These are phyloP conservation scores for Volucella inanis DNA, from an alignment of 2,888 invertebrate genomes.

Conservation along the genomic window DNA sequence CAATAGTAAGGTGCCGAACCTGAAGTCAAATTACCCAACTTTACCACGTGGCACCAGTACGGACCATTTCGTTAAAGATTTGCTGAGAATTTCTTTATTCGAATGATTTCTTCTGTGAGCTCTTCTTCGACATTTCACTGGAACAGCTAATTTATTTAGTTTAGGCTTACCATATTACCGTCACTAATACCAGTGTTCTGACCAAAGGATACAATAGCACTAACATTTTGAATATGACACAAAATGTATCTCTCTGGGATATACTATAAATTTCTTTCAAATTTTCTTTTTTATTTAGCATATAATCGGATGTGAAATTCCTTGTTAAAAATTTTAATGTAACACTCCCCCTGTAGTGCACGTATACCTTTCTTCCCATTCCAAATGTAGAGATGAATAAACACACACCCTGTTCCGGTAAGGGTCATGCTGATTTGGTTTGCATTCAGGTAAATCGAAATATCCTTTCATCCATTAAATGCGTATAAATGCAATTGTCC, in stretches of 20 bases:
- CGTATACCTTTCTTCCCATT: neutral
- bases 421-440: slow-evolving; percentile 31
- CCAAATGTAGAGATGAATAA: slow-evolving; percentile 13
- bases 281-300: neutral
- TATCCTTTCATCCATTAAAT: slow-evolving; percentile 33
- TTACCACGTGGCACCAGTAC: no score
- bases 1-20: no score
- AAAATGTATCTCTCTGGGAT: neutral
- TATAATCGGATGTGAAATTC: slow-evolving; percentile 18
- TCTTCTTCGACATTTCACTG: no score
- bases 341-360: slow-evolving; percentile 14
- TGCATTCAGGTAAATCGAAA: slow-evolving; percentile 38
- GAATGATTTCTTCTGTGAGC: no score
- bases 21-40: no score
- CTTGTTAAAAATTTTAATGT: slow-evolving; percentile 10
- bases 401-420: neutral
- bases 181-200: no score
- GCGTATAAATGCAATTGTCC: slow-evolving; percentile 12
- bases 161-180: no score
- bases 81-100: no score
- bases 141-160: no score
- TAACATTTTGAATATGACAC: no score
- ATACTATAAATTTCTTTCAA: neutral
- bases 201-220: no score
- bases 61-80: no score